Evolutionary conservation across 2,888 invertebrate genomes (phyloP), one percentile per base, ranked within the genome.

Genomic region (Leptinotarsa haldemani): DNA sequence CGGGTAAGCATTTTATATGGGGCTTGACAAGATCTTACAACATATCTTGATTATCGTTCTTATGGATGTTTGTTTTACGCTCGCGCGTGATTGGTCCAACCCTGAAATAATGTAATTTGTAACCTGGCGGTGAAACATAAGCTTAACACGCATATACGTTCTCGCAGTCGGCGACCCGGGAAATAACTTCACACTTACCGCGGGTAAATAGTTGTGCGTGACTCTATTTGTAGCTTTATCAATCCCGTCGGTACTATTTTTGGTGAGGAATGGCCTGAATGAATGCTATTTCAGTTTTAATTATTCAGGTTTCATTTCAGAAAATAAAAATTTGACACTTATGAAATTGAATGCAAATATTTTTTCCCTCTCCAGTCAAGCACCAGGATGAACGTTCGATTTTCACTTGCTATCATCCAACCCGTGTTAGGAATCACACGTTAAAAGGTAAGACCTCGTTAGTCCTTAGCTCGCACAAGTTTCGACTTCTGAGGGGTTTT

Each of bases 121-220:
- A 69, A 69, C 50, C 69, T 46, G 71, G 70, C 61, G 20, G 46
- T 68, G 18, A 56, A 68, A 68, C 56, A 68, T 56, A 3, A 52
- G 25, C n/a, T 48, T 22, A 22, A 25, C 67, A 67, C 68, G 68
- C 56, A 56, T 56, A 56, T n/a, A 12, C 56, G 46, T 47, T 30
- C 52, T 40, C 61, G 2, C n/a, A 61, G 30, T 30, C n/a, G 40
- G 30, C 30, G 61, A 25, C 30, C 25, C 30, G 61, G 61, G 30
- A 61, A 73, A 73, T 73, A 69, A 66, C 66, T 73, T 70, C 66
- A 73, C 73, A 73, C 73, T 58, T 46, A 65, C 61, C 65, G 40
- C 61, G 50, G 40, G 22, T 25, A 52, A 73, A 66, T 46, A 58
- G 56, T 47, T 65, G 58, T 66, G 73, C 73, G 73, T 73, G 73